A percentile compares a stretch with the other conserved stretches of the same genome.
Evolutionary conservation across 2,797 vertebrate species (phyloP).

Genomic region (Pseudotriccus pelzelni): DNA sequence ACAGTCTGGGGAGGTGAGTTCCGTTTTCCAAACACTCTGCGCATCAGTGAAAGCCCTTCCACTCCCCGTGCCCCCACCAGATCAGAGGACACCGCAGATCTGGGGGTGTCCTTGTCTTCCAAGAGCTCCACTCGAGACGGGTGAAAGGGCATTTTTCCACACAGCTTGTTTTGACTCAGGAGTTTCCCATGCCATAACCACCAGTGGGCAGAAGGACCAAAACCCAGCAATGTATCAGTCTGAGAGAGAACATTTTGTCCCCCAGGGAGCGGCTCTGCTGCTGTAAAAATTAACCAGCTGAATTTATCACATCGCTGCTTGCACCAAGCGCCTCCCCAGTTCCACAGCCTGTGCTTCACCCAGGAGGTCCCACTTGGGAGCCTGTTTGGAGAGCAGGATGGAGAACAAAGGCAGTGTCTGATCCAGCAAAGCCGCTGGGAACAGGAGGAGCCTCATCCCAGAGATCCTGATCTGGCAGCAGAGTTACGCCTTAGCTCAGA

Average conservation of each 20-base stretch:
- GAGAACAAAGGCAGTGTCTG: background rate
- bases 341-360: background rate
- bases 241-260: background rate
- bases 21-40: background rate
- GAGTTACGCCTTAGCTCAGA: background rate
- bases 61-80: background rate
- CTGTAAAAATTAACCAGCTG: background rate
- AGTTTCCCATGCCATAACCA: background rate
- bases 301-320: background rate
- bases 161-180: background rate
- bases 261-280: background rate
- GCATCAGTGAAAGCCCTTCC: background rate
- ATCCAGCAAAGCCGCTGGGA: background rate
- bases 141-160: background rate
- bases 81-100: background rate
- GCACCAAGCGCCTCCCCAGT: background rate
- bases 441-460: background rate
- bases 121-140: background rate
- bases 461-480: background rate
- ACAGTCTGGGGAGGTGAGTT: background rate
- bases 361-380: background rate
- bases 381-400: background rate
- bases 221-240: rapidly evolving
- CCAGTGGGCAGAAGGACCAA: rapidly evolving
- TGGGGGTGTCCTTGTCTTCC: background rate